These are phyloP conservation scores for Cygnus buccinator DNA, from an alignment of 2,113 vertebrate species.

Conservation along the genomic window DNA sequence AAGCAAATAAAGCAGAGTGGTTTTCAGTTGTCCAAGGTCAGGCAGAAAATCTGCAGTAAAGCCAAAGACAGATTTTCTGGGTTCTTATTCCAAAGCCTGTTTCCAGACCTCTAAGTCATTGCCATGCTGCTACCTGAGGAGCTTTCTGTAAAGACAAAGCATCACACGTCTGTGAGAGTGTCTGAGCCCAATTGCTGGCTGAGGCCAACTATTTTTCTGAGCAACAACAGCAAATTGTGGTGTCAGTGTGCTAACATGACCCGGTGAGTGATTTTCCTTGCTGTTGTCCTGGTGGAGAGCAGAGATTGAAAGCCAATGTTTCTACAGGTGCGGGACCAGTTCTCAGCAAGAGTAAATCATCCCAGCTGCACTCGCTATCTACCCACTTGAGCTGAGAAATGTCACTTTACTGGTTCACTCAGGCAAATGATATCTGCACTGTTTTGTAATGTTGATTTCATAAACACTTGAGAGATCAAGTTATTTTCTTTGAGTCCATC, in stretches of 20 bases:
- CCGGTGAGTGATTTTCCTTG: constrained; percentile 33
- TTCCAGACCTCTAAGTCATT: constrained; percentile 52
- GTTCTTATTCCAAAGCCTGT: constrained; percentile 21
- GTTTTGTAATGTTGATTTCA: background rate
- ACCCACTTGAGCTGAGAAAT: background rate
- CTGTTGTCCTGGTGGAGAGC: constrained; percentile 12
- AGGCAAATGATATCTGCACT: background rate
- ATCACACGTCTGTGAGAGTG: background rate
- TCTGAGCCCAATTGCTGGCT: constrained; percentile 52
- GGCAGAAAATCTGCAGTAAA: constrained; percentile 42
- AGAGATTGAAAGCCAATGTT: constrained; percentile 26
- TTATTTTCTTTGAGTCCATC: background rate
- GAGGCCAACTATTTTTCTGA: constrained; percentile 62
- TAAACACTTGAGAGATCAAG: background rate
- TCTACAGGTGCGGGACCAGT: constrained; percentile 26
- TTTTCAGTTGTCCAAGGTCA: constrained; percentile 53
- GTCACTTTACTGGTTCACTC: background rate
- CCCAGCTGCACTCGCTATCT: background rate
- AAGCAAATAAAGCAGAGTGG: constrained; percentile 38
- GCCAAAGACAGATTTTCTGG: constrained; percentile 34
- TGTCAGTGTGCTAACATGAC: constrained; percentile 27
- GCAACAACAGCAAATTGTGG: constrained; percentile 50
- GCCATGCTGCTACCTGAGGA: background rate
- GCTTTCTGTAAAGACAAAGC: constrained; percentile 47
- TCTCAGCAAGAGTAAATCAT: constrained; percentile 43